Evolutionary conservation across 2,888 invertebrate genomes (phyloP), one percentile per base, ranked within the genome.

Genomic region (Trichogramma evanescens): DNA sequence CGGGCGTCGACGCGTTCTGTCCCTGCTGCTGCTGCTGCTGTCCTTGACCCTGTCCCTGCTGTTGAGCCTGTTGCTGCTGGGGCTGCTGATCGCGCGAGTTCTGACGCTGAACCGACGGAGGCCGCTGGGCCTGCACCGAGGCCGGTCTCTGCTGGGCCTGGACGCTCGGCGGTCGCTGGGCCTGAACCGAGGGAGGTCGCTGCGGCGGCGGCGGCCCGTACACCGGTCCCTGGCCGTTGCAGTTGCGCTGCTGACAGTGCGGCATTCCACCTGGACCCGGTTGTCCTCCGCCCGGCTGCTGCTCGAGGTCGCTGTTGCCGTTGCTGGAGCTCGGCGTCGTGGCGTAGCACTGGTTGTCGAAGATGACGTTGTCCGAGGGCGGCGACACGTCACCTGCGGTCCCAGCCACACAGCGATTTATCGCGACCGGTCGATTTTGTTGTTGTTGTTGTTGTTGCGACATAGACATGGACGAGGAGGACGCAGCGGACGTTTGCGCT

Each of bases 271-370:
- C 26, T 0, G 2, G 2, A 26, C 26, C 26, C n/a, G 44, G 49
- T 63, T 82, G 83, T 71, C 86, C 84, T 81, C 63, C 86, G 67
- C 84, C 85, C 48, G 80, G 75, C 26, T 88, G 86, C 38, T 88
- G 86, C 76, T 92, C 92, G 78, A 91, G 89, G 79, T 93, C 93
- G 44, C 91, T 92, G 80, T 93, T 93, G 59, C 93, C 93, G 74
- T 93, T 93, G 74, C 93, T 93, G 56, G 94, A 93, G 72, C 93
- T 93, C 10, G 95, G 94, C 46, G 94, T 94, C 50, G 94, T 94
- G 43, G 94, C 94, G 80, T 95, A 94, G 81, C 94, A 94, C 78
- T 93, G 93, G 82, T 94, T 93, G 84, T 95, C 94, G 78, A 94
- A 94, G 82, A 93, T 89, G 66, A 92, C 92, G 79, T 93, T 92